Conservation (phyloP, 2,888 invertebrate species). For the Andrena camellia region DNA sequence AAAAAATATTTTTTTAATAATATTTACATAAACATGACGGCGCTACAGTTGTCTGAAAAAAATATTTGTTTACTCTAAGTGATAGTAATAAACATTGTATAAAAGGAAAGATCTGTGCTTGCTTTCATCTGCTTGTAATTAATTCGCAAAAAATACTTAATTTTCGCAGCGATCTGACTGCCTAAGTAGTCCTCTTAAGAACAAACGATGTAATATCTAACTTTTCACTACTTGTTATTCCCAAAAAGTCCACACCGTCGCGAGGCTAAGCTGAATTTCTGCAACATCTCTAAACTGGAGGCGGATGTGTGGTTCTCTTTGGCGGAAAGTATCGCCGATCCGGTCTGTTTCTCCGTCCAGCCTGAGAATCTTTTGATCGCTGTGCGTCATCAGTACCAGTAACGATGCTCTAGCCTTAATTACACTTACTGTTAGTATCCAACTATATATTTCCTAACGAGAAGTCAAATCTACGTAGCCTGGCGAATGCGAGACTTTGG, state of each 20-base stretch:
- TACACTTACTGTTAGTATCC: not conserved
- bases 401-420: conserved; percentile 3
- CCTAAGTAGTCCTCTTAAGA: too few relatives aligned
- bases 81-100: too few relatives aligned
- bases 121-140: too few relatives aligned
- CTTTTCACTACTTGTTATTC: conserved; percentile 64
- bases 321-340: conserved; percentile 79
- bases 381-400: conserved; percentile 55
- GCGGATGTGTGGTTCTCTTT: conserved; percentile 86
- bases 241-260: conserved; percentile 86
- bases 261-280: conserved; percentile 86
- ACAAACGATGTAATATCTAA: not conserved
- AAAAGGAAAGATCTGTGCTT: too few relatives aligned
- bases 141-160: too few relatives aligned
- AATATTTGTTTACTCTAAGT: too few relatives aligned
- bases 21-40: too few relatives aligned
- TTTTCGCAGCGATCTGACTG: too few relatives aligned
- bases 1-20: too few relatives aligned
- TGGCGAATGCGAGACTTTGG: conserved; percentile 73
- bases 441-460: not conserved
- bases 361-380: conserved; percentile 77
- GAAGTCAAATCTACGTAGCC: conserved; percentile 67
- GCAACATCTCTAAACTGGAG: conserved; percentile 86
- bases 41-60: too few relatives aligned
- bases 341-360: conserved; percentile 85